Evolutionary conservation across 2,888 invertebrate species (phyloP).

Genomic region (Embidobia sp.): DNA sequence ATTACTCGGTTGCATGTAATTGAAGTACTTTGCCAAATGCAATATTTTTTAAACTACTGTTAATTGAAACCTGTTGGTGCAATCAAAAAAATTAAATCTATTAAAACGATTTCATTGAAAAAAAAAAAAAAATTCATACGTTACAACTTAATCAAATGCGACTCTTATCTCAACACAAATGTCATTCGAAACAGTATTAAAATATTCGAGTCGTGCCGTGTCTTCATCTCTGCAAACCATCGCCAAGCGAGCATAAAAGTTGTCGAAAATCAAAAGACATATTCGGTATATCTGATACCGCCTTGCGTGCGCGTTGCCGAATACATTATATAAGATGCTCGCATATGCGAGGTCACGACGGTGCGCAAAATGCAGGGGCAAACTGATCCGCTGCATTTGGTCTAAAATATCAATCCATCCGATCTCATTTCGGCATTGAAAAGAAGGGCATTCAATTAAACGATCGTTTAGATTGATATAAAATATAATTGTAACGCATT

Average conservation of each 20-base stretch:
- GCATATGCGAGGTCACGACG: slow-evolving; percentile 74
- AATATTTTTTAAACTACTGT: too few relatives aligned
- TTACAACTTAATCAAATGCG: too few relatives aligned
- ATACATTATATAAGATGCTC: slow-evolving; percentile 69
- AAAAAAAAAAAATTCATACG: too few relatives aligned
- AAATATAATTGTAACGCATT: slow-evolving; percentile 16
- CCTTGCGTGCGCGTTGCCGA: slow-evolving; percentile 71
- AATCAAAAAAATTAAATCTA: too few relatives aligned
- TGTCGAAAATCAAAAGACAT: slow-evolving; percentile 67
- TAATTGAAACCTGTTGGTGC: too few relatives aligned
- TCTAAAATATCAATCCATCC: slow-evolving; percentile 7
- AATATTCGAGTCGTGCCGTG: slow-evolving; percentile 72
- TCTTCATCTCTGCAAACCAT: slow-evolving; percentile 72
- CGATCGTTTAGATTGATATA: slow-evolving; percentile 3
- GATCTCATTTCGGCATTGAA: slow-evolving; percentile 29
- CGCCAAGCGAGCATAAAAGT: slow-evolving; percentile 52
- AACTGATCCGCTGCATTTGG: too few relatives aligned
- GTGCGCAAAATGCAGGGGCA: slow-evolving; percentile 19
- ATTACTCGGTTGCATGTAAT: too few relatives aligned
- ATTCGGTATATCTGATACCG: slow-evolving; percentile 69
- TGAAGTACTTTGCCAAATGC: too few relatives aligned
- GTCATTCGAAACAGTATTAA: too few relatives aligned
- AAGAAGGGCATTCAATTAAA: slow-evolving; percentile 29
- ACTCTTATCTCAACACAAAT: too few relatives aligned
- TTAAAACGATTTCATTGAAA: too few relatives aligned